Conservation (phyloP, 2,113 vertebrate species). For the Brachionichthys hirsutus region DNA sequence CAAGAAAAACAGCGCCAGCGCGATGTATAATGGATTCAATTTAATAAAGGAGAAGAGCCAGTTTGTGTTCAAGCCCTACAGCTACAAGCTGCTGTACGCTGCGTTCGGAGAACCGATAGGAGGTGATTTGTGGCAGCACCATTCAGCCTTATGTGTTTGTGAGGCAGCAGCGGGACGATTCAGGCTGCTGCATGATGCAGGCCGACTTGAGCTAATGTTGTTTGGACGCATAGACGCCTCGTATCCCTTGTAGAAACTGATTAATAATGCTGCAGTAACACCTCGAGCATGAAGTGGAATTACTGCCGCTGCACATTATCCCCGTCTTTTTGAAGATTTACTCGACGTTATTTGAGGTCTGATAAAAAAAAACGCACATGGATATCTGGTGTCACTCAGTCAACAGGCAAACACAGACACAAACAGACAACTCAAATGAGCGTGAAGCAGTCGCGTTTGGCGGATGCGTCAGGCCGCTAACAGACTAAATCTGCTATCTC, state of each 20-base stretch:
- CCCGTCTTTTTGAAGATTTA: conserved; percentile 14
- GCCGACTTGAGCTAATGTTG: conserved; percentile 38
- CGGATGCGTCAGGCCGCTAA: conserved; percentile 28
- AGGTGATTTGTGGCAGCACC: conserved; percentile 61
- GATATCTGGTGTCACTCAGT: not conserved
- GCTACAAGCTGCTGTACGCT: conserved; percentile 42
- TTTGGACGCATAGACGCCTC: conserved; percentile 42
- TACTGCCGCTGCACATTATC: not conserved
- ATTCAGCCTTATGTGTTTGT: conserved; percentile 59
- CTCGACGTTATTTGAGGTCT: conserved; percentile 9
- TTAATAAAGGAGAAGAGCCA: conserved; percentile 59
- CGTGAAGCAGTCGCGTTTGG: conserved; percentile 30
- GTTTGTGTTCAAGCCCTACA: conserved; percentile 59
- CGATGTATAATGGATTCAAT: conserved; percentile 54
- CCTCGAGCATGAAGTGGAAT: conserved; percentile 1
- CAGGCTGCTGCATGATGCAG: conserved; percentile 43
- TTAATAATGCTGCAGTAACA: conserved; percentile 39
- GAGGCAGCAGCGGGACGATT: conserved; percentile 40
- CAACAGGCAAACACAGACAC: not conserved
- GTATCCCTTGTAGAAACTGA: conserved; percentile 38
- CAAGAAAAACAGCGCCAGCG: conserved; percentile 50
- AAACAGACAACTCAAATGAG: conserved; percentile 8
- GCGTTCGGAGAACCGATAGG: conserved; percentile 56
- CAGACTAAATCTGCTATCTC: conserved; percentile 18
- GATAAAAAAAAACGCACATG: conserved; percentile 15